These are phyloP conservation scores for Rhyzopertha dominica DNA, from an alignment of 1,140 invertebrate genomes.

Conservation along the genomic window DNA sequence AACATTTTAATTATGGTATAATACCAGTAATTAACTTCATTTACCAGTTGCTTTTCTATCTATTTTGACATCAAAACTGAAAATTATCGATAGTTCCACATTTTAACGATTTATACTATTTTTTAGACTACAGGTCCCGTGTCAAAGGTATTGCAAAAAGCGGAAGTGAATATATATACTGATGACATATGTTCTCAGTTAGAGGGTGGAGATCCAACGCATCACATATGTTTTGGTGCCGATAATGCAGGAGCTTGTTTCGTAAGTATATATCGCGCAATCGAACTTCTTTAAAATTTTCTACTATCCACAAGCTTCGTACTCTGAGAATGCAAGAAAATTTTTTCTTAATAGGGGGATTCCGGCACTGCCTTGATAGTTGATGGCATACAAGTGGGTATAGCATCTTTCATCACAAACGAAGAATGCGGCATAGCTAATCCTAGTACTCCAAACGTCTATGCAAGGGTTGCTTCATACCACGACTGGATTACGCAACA, in stretches of 20 bases:
- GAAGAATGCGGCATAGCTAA: constrained; percentile 19
- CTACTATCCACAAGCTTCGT: too few relatives aligned
- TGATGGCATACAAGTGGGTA: constrained; percentile 18
- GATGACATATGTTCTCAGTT: constrained; percentile 18
- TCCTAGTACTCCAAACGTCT: constrained; percentile 20
- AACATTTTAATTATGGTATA: too few relatives aligned
- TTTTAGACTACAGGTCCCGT: constrained; percentile 18
- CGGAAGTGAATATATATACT: constrained; percentile 17
- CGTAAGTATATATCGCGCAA: constrained; percentile 19
- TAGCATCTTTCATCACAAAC: constrained; percentile 25
- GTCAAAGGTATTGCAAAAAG: constrained; percentile 17
- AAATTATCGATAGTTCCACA: too few relatives aligned
- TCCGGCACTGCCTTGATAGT: constrained; percentile 22
- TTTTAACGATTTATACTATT: too few relatives aligned
- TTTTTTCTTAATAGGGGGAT: constrained; percentile 20
- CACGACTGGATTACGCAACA: constrained; percentile 21
- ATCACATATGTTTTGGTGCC: constrained; percentile 24
- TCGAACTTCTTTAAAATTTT: too few relatives aligned
- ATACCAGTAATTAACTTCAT: too few relatives aligned
- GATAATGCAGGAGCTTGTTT: constrained; percentile 19
- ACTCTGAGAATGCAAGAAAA: not conserved
- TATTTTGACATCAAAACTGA: too few relatives aligned
- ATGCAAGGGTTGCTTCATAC: constrained; percentile 18
- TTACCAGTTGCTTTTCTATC: too few relatives aligned
- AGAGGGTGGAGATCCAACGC: constrained; percentile 13